Evolutionary conservation across 2,888 invertebrate species (phyloP).

Genomic region (Amphipyra berbera): DNA sequence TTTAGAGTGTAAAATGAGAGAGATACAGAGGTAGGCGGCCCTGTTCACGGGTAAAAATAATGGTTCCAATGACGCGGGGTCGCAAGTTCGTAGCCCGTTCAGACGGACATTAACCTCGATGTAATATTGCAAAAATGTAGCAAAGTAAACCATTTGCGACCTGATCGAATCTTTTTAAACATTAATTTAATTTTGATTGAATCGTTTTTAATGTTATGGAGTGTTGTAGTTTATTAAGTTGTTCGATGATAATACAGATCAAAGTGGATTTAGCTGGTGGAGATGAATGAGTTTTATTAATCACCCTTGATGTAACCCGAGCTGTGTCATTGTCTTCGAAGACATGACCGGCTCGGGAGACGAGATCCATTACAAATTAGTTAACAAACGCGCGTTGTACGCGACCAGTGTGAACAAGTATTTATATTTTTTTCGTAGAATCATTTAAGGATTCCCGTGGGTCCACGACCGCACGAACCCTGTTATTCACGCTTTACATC

Average conservation of each 20-base stretch:
- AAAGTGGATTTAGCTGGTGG: neutral
- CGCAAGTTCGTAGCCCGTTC: constrained; percentile 72
- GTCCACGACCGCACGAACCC: constrained; percentile 21
- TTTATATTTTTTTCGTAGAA: constrained; percentile 3
- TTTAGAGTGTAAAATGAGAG: constrained; percentile 37
- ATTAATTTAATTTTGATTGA: constrained; percentile 36
- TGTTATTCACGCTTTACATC: constrained; percentile 27
- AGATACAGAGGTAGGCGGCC: constrained; percentile 47
- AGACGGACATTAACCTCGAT: constrained; percentile 67
- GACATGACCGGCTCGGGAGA: neutral
- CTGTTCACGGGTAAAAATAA: constrained; percentile 62
- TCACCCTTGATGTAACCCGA: constrained; percentile 1
- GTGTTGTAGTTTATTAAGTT: constrained; percentile 8
- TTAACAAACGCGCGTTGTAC: neutral
- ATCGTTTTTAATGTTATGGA: constrained; percentile 24
- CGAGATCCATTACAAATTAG: constrained; percentile 15
- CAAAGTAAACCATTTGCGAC: constrained; percentile 27
- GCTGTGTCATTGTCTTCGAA: constrained; percentile 7
- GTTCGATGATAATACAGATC: constrained; percentile 1
- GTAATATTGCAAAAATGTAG: constrained; percentile 62
- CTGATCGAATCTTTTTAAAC: constrained; percentile 30
- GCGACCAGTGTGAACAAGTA: neutral
- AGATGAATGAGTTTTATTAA: neutral
- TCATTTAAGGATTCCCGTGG: constrained; percentile 16
- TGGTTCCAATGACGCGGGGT: constrained; percentile 69